These are phyloP conservation scores for Halictus ligatus DNA, from an alignment of 2,888 invertebrate genomes.

Conservation along the genomic window DNA sequence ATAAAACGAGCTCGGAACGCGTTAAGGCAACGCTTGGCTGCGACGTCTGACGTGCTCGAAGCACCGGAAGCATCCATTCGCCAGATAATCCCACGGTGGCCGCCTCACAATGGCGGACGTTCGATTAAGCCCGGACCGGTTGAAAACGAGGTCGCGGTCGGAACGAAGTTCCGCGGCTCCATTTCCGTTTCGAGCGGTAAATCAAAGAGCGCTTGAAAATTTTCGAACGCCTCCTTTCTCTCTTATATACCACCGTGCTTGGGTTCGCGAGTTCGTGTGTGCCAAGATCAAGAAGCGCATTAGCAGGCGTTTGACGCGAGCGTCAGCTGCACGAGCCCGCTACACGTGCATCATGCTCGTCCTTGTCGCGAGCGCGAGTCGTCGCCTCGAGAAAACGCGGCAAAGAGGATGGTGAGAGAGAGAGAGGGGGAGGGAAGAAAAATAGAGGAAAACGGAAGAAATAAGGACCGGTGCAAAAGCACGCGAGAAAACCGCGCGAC, in stretches of 20 bases:
- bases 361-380: neutral
- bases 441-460: neutral
- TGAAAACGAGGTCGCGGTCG: constrained; percentile 61
- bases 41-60: constrained; percentile 63
- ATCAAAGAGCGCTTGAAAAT: constrained; percentile 81
- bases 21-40: constrained; percentile 53
- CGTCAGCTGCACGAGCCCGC: constrained; percentile 80
- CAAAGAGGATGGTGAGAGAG: neutral
- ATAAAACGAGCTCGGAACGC: constrained; percentile 46
- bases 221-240: constrained; percentile 49
- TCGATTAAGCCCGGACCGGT: constrained; percentile 62
- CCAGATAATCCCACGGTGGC: constrained; percentile 56
- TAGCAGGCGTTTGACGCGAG: constrained; percentile 82
- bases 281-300: constrained; percentile 78
- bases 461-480: neutral
- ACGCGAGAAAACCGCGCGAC: constrained; percentile 26
- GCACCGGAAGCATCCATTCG: constrained; percentile 53
- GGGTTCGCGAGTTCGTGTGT: constrained; percentile 12
- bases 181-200: constrained; percentile 79
- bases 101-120: constrained; percentile 58
- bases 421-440: neutral
- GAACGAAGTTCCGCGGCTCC: constrained; percentile 77
- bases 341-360: constrained; percentile 61
- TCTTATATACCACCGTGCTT: no score
- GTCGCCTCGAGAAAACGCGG: neutral